Evolutionary conservation across 2,888 invertebrate genomes (phyloP), one percentile per base, ranked within the genome.

Genomic region (Cyclophora punctaria): DNA sequence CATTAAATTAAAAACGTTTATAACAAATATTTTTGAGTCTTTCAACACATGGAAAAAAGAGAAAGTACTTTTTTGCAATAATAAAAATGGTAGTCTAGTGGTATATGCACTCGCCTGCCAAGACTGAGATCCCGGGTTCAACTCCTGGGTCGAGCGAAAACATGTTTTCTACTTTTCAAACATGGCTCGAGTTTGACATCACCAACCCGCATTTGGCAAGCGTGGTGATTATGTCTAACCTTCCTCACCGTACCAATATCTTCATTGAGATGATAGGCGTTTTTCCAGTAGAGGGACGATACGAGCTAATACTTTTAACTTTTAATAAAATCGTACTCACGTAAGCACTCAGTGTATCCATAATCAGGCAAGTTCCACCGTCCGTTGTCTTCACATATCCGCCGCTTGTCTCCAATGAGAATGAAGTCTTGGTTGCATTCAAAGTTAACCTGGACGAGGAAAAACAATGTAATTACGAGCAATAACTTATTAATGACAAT

Each of bases 401-500:
- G 90, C 44, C 96, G 90, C 62, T 93, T 93, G 84, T 97, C 97
- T 1, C 97, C 97, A 51, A 93, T 90, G 52, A 97, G 80, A 52
- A 96, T 92, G 75, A 96, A 98, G 67, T 95, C 93, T 76, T 96
- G 95, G 74, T 96, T 95, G 74, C 97, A 98, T 75, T 96, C 96
- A 75, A 96, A 97, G 50, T 94, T 93, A 0, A 98, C 96, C 85
- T 94, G 59, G 2, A 44, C 20, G 40, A 40, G 34, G 52, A 50
- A 57, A 56, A 45, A 35, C 20, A 20, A 20, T 47, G 37, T 34
- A 47, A 47, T 41, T 20, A 35, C 41, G 6, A 35, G 4, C 7
- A 7, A 41, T 20, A 20, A 20, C 20, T 20, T 20, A 20, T 20
- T 20, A 20, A 20, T 20, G 35, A 35, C 35, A 37, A 37, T 5